Base-by-base conservation (phyloP, 1,140 invertebrate species). In the Drosophila novamexicana region DNA sequence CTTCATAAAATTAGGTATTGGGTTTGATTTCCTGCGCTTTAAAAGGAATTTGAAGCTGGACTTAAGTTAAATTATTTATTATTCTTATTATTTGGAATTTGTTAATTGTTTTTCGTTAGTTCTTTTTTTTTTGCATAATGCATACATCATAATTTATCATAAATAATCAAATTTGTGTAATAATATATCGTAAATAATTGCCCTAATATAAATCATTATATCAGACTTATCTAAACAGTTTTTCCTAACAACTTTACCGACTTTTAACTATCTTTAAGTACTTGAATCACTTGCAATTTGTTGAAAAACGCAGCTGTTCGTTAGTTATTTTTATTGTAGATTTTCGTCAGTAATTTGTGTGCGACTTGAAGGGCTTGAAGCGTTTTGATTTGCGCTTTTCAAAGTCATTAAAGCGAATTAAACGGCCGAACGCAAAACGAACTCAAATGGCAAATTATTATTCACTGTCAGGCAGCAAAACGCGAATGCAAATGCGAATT, bases 371-470 rank as follows among this genome's bases (percentile, higher is more conserved):
- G 81, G 81, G 81, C 81, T 63, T 29, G 58, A 36, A 73, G 71
- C 69, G 63, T 61, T 67, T 61, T 69, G 68, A 74, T 79, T 76
- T 79, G 83, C 84, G 83, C 80, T 71, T 80, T 88, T 89, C 63
- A 62, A 68, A 79, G 77, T 83, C 83, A 88, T 88, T 88, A 89
- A 80, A 73, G 74, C 66, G 59, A 81, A 68, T 79, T 88, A 82
- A 79, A 77, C 18, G 64, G 52, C 45, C 74, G 52, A 81, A 61
- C n/a, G 10, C 53, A 56, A 81, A 81, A 70, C 65, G 73, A 81
- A 81, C 65, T 52, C 63, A 85, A 86, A 86, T 89, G 77, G 72
- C 79, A 88, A 89, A 89, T 89, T 89, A 89, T 89, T 89, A 89
- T 89, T 89, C 84, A 89, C 80, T 89, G 84, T 89, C 84, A 89